Base-by-base conservation (phyloP, 2,888 invertebrate species). In the Bellardia pandia region DNA sequence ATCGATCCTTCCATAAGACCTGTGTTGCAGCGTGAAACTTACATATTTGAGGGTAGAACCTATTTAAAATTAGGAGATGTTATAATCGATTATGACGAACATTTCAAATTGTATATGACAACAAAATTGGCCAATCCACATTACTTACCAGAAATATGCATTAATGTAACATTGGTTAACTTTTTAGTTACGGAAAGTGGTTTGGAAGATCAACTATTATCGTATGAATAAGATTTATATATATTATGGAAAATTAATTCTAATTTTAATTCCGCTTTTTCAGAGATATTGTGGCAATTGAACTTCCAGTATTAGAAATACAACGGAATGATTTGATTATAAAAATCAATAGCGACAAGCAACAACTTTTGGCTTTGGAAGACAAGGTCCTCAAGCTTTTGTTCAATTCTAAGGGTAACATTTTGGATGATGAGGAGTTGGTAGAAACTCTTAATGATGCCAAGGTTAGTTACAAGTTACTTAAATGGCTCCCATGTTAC, bases 71-170 rank as follows among this genome's bases (percentile, higher is more conserved):
- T 98, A 64, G 98, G 98, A 0, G 98, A 98, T 93, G 96, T 96
- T 78, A 96, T 97, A 88, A 96, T 98, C n/a, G 98, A 98, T 90
- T 98, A 98, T 93, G 97, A 98, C 92, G 92, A 94, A 0, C 96
- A 97, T 91, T 99, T 99, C 93, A 95, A 96, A 66, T 95, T 99
- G 68, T 98, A 98, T 92, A 96, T 99, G 91, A 98, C 98, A 0
- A 98, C 98, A 1, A 98, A 98, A 93, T 94, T 98, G 79, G 95
- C 98, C 0, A 98, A 98, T 94, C 99, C 99, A 0, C 98, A 98
- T 94, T 98, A 98, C 93, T 94, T 98, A 88, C 98, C 98, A 0
- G 98, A 98, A 93, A 96, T 98, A 86, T 98, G 98, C 91, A 98
- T 98, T 85, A 97, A 98, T 94, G 98, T 98, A 1, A 98, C 98